phyloP scores from a whole-genome alignment of 2,113 vertebrate species.

The Synchiropus splendidus region DNA sequence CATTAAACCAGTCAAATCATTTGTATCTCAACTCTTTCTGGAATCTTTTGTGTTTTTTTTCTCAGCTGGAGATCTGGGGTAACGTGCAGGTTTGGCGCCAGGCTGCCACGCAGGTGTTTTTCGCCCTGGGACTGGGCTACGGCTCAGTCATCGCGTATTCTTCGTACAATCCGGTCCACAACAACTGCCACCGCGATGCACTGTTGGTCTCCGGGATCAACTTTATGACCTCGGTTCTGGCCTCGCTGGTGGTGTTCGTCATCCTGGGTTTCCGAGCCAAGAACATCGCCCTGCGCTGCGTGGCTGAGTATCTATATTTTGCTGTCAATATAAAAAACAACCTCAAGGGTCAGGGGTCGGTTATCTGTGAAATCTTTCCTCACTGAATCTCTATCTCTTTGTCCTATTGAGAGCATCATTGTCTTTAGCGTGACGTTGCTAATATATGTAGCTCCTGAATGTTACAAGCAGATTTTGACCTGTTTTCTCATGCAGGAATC shows the following conservation, averaged over 20 bases:
- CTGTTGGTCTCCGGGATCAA: conserved; percentile 91
- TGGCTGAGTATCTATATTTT: conserved; percentile 67
- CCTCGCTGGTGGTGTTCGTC: conserved; percentile 90
- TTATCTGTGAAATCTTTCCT: too few species aligned
- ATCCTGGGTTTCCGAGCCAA: conserved; percentile 97
- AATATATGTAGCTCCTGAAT: neutral
- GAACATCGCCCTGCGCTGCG: conserved; percentile 83
- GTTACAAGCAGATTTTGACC: neutral
- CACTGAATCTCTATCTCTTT: too few species aligned
- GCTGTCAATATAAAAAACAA: too few species aligned
- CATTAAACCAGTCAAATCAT: neutral
- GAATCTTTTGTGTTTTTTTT: conserved; percentile 1
- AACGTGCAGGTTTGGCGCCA: conserved; percentile 92
- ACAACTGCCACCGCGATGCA: conserved; percentile 96
- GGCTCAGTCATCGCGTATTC: conserved; percentile 96
- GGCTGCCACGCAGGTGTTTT: conserved; percentile 95
- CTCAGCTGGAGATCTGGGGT: conserved; percentile 86
- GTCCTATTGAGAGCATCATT: too few species aligned
- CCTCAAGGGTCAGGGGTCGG: too few species aligned
- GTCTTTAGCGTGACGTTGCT: neutral
- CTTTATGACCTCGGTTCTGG: conserved; percentile 92
- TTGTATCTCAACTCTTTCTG: neutral
- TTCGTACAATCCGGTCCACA: conserved; percentile 94
- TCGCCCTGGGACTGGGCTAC: conserved; percentile 93
- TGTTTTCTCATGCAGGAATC: conserved; percentile 47